Base-by-base conservation (phyloP, 2,888 invertebrate species). In the Willowsia nigromaculata region DNA sequence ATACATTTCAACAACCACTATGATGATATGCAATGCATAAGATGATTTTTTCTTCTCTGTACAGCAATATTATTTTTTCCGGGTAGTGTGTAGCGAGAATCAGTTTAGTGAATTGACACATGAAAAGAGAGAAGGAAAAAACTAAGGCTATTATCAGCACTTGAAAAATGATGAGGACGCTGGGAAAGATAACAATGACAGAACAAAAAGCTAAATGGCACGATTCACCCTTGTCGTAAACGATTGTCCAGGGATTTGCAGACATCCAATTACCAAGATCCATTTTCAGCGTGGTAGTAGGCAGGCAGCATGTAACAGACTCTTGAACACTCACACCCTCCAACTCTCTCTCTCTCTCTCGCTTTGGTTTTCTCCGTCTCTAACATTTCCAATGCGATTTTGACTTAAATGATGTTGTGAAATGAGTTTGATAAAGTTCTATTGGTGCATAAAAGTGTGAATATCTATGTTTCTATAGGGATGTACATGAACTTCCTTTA, bases 251-350 rank as follows among this genome's bases (percentile, higher is more conserved):
- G 92, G 91, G 90, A 91, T 71, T 91, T 91, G 85, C 91, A 90
- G 91, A 91, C 92, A 91, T 92, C 92, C 92, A 92, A 92, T 92
- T 92, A 92, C 91, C 90, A 90, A 91, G 88, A 92, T 91, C 91
- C 91, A 91, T 91, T 92, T 91, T 47, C 74, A 56, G 13, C 43
- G n/a, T 15, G 22, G 68, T 33, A 37, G 18, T 47, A 43, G 47
- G 47, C 15, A 6, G 15, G 74, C 18, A 78, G 47, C 11, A 25
- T 25, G 18, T 37, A 80, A 59, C 37, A 56, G 22, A 56, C 78
- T 78, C 18, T 47, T 6, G 18, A 62, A 22, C 62, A 11, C 47
- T 43, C 47, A n/a, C 30, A 71, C 18, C 50, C 18, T 50, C 11
- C 47, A n/a, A 25, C 15, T 18, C 59, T 40, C 76, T 7, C 18